These are phyloP conservation scores for Grus americana DNA, from an alignment of 2,113 vertebrate species.

Conservation along the genomic window DNA sequence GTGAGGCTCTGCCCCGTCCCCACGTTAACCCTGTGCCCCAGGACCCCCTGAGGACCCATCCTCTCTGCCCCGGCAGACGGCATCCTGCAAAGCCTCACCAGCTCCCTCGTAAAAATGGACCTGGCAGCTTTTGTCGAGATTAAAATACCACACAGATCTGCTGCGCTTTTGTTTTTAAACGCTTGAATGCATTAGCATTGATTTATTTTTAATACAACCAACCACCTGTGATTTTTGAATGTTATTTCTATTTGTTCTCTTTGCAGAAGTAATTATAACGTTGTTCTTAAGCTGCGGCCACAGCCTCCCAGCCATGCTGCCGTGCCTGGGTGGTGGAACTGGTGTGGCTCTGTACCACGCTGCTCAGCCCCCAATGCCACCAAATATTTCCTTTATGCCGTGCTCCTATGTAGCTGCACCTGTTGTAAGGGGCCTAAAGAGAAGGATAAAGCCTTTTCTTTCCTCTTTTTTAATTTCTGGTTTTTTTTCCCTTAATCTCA, in stretches of 20 bases:
- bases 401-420: fast-evolving
- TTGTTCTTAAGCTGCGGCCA: neutral
- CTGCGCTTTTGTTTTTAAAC: neutral
- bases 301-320: neutral
- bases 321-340: too few relatives aligned
- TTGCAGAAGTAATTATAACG: neutral
- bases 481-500: neutral
- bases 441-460: neutral
- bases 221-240: neutral
- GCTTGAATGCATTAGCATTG: neutral
- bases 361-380: neutral
- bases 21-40: fast-evolving
- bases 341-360: fast-evolving
- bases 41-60: too few relatives aligned
- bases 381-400: neutral
- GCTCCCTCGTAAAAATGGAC: neutral
- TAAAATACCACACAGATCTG: neutral
- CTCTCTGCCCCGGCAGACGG: fast-evolving
- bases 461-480: fast-evolving
- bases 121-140: neutral
- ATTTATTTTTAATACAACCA: conserved; percentile 1
- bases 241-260: neutral
- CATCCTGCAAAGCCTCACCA: neutral
- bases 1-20: neutral
- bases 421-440: neutral